phyloP scores from a whole-genome alignment of 2,113 vertebrate species.

The Monopterus albus region DNA sequence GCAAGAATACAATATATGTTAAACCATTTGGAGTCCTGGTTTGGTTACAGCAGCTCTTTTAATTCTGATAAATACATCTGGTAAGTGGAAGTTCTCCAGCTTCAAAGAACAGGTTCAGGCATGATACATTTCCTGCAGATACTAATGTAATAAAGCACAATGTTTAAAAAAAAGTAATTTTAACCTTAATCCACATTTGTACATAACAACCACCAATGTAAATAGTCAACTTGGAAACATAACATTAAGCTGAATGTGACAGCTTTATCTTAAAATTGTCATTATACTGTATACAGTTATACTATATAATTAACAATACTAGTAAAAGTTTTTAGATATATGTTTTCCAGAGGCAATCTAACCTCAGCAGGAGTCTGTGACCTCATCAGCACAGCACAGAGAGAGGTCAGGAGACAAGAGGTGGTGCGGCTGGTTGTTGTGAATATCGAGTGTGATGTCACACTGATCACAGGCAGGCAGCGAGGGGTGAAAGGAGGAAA shows the following conservation, averaged over 20 bases:
- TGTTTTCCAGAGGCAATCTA: neutral
- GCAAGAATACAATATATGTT: too few relatives aligned
- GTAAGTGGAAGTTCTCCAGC: neutral
- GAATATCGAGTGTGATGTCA: slow-evolving; percentile 45
- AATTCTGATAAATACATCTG: too few relatives aligned
- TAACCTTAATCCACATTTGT: too few relatives aligned
- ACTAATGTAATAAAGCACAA: neutral
- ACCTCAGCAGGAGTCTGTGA: slow-evolving; percentile 44
- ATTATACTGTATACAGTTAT: too few relatives aligned
- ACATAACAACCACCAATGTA: too few relatives aligned
- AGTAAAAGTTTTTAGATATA: neutral
- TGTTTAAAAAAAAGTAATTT: too few relatives aligned
- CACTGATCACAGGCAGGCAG: slow-evolving; percentile 34
- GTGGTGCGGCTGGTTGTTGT: slow-evolving; percentile 13
- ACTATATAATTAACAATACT: neutral
- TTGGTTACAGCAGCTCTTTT: neutral
- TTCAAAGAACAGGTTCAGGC: neutral
- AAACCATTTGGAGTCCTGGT: neutral
- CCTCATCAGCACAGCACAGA: slow-evolving; percentile 26
- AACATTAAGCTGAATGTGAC: neutral
- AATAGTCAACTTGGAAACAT: too few relatives aligned
- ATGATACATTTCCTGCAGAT: neutral
- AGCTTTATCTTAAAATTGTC: neutral
- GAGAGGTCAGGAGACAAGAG: slow-evolving; percentile 11
- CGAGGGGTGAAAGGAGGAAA: slow-evolving; percentile 41